These are phyloP conservation scores for Temnothorax longispinosus DNA, from an alignment of 1,140 invertebrate species.

Conservation along the genomic window DNA sequence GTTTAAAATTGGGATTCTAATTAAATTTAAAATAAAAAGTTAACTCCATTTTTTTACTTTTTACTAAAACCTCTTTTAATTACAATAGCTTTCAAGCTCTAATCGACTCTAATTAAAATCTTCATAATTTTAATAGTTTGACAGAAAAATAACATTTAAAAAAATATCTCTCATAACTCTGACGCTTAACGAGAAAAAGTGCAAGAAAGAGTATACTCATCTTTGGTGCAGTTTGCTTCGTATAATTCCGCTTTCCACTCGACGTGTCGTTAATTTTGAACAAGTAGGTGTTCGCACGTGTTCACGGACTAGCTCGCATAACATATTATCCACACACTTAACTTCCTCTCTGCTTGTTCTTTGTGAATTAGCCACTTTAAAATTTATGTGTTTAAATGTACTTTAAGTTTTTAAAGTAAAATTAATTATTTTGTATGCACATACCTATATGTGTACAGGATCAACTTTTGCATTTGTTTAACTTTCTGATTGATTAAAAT, in stretches of 20 bases:
- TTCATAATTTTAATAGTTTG: background rate
- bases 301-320: background rate
- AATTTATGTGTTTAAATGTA: background rate
- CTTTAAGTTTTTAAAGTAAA: background rate
- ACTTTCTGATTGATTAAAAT: background rate
- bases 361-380: background rate
- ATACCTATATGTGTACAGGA: no score
- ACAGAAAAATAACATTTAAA: background rate
- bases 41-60: background rate
- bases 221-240: background rate
- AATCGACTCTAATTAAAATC: background rate
- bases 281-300: conserved; percentile 20
- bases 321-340: background rate
- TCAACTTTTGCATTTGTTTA: background rate
- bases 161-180: background rate
- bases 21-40: conserved; percentile 20
- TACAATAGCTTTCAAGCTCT: background rate
- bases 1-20: conserved; percentile 28
- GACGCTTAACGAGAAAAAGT: conserved; percentile 3
- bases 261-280: conserved; percentile 42
- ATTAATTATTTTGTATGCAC: background rate
- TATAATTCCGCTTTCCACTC: conserved; percentile 8
- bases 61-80: background rate
- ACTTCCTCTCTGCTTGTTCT: background rate
- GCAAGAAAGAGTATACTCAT: background rate